phyloP scores from a whole-genome alignment of 2,113 vertebrate species.

The Taxidea taxus region DNA sequence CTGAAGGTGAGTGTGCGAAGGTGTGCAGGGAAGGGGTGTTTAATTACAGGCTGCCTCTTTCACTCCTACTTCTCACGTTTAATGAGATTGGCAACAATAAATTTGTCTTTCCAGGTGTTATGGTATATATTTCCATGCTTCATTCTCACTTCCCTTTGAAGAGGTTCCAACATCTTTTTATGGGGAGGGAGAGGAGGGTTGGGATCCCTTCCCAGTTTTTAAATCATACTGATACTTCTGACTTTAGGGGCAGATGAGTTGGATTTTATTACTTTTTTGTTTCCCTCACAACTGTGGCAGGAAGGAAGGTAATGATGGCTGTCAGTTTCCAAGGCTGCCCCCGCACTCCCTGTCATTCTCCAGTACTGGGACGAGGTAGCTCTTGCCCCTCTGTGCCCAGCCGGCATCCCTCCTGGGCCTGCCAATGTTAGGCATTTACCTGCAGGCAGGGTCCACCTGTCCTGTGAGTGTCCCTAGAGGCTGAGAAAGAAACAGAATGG shows the following conservation, averaged over 20 bases:
- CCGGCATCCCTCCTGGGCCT: fast-evolving
- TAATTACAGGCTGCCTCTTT: neutral
- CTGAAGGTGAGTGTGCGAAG: neutral
- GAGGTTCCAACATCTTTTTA: conserved; percentile 50
- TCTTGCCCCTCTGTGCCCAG: fast-evolving
- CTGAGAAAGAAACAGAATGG: neutral
- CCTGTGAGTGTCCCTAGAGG: neutral
- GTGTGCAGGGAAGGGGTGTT: neutral
- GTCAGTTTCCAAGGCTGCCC: neutral
- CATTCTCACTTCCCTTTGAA: conserved; percentile 46
- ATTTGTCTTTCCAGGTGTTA: conserved; percentile 65
- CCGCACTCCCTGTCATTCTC: neutral
- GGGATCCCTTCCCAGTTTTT: conserved; percentile 47
- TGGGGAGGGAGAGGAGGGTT: neutral
- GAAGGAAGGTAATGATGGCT: neutral
- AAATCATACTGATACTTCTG: conserved; percentile 41
- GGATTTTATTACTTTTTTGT: neutral
- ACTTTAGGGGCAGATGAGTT: neutral
- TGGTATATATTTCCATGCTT: conserved; percentile 1
- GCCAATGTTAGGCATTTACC: neutral
- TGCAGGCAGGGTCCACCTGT: neutral
- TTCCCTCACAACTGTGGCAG: neutral
- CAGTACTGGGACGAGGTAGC: neutral
- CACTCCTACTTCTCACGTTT: neutral
- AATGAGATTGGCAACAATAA: conserved; percentile 43